These are phyloP conservation scores for Spea bombifrons DNA, from an alignment of 2,113 vertebrate genomes.

Conservation along the genomic window DNA sequence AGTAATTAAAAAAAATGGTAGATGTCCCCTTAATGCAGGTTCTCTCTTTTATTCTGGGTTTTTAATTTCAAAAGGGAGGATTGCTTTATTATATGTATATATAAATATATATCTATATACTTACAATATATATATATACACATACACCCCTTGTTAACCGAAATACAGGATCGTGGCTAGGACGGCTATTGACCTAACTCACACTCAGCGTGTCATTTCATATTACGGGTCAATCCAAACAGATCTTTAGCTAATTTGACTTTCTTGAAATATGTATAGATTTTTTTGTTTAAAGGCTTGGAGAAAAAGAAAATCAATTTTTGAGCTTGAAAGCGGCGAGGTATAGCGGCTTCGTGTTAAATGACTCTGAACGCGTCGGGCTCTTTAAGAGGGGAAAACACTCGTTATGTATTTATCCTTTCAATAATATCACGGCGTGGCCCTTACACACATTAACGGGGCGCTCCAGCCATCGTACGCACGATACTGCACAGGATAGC, in stretches of 20 bases:
- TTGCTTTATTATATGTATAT: too few relatives aligned
- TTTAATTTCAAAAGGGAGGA: too few relatives aligned
- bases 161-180: not conserved
- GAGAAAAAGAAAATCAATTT: constrained; percentile 34
- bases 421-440: not conserved
- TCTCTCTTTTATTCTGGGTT: too few relatives aligned
- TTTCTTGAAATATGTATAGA: constrained; percentile 59
- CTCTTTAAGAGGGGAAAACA: constrained; percentile 35
- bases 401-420: constrained; percentile 36
- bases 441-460: not conserved
- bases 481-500: too few relatives aligned
- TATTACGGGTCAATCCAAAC: constrained; percentile 59
- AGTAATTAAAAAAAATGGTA: too few relatives aligned
- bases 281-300: constrained; percentile 61
- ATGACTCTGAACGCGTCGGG: constrained; percentile 49
- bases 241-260: constrained; percentile 61
- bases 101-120: too few relatives aligned
- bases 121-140: too few relatives aligned
- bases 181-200: constrained; percentile 51
- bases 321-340: constrained; percentile 50
- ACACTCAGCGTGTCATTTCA: constrained; percentile 57
- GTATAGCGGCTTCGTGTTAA: constrained; percentile 53
- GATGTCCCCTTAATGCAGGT: too few relatives aligned
- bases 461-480: too few relatives aligned
- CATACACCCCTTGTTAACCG: too few relatives aligned